Conservation (phyloP, 1,140 invertebrate genomes). For the Cydia pomonella region DNA sequence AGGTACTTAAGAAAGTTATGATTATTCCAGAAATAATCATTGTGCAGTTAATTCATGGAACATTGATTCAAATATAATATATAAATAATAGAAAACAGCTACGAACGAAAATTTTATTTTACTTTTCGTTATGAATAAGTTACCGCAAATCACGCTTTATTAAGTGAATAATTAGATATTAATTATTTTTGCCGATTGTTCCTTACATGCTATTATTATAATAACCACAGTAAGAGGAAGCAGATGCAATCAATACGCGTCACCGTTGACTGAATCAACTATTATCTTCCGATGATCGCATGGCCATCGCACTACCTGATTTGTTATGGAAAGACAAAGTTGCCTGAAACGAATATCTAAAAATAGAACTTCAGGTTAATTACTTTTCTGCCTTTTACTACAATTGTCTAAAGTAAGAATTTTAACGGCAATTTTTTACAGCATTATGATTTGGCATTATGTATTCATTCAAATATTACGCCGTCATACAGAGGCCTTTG, state of each 20-base stretch:
- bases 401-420: neutral
- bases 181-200: constrained; percentile 6
- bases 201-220: constrained; percentile 19
- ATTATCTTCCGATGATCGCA: constrained; percentile 3
- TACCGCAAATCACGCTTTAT: neutral
- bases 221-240: constrained; percentile 21
- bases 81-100: neutral
- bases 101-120: neutral
- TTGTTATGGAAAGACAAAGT: neutral
- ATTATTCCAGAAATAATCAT: too few relatives aligned
- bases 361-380: neutral
- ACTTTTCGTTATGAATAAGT: neutral
- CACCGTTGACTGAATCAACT: constrained; percentile 11
- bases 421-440: neutral
- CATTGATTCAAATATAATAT: too few relatives aligned
- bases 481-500: neutral
- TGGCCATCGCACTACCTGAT: neutral
- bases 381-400: neutral
- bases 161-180: neutral
- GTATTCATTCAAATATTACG: neutral
- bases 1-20: too few relatives aligned
- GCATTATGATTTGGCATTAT: neutral
- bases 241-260: neutral
- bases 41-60: too few relatives aligned
- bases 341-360: neutral